Base-by-base conservation (phyloP, 2,888 invertebrate genomes). In the Branchipolynoe longqiensis region DNA sequence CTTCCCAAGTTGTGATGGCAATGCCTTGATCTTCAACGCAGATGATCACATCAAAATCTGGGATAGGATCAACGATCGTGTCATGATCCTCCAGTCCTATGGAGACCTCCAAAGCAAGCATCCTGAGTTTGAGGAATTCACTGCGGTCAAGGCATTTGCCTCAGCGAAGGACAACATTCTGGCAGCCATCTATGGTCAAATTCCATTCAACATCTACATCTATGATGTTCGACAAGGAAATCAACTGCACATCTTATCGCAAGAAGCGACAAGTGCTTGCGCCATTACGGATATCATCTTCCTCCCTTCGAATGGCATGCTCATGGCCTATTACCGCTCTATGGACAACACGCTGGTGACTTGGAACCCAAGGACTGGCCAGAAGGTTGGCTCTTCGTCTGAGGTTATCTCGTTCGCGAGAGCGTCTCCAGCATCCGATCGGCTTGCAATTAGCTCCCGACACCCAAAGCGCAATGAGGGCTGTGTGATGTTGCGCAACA, bases 351-450 rank as follows among this genome's bases (percentile, higher is more conserved):
- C 54, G 1, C 85, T 89, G 3, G 82, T 64, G 0, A 85, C 87
- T 8, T 89, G 88, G 88, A 88, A 87, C 58, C 82, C 59, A n/a
- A 74, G 85, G 40, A 87, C 74, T 4, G 89, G 88, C 2, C 40
- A 83, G 12, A 54, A 58, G 69, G 58, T 88, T 28, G 85, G 64
- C 25, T 41, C 41, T 22, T 78, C 73, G 31, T n/a, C 62, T 12
- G 56, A 36, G 31, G 25, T 83, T n/a, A 36, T 89, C 14, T 56
- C 85, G 0, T 89, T 86, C 56, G 82, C 64, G 14, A 33, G 81
- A 12, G 41, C 74, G 1, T 89, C 89, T 12, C 88, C 87, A 0
- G 84, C 87, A 22, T 88, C 86, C 14, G 89, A 89, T 82, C 84
- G 89, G 14, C 31, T 89, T 1, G 87, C 74, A 0, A 33, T 89